Conservation (phyloP, 2,113 vertebrate genomes). For the Glaucidium brasilianum region DNA sequence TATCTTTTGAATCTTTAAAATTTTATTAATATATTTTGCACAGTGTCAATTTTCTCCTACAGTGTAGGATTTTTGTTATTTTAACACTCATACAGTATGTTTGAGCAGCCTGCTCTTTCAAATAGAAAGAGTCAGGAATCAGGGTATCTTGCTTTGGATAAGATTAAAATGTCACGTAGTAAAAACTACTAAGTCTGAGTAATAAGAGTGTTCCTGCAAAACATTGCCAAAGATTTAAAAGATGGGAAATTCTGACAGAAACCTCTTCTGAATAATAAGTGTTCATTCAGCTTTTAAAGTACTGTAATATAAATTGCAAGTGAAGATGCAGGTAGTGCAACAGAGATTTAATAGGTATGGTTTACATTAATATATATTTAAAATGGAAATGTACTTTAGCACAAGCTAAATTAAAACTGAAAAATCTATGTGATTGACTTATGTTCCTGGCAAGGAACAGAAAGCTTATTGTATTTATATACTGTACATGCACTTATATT, state of each 20-base stretch:
- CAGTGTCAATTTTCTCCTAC: slow-evolving; percentile 33
- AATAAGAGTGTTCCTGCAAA: slow-evolving; percentile 17
- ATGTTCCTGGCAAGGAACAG: slow-evolving; percentile 30
- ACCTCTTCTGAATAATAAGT: neutral
- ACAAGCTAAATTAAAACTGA: slow-evolving; percentile 15
- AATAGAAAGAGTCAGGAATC: neutral
- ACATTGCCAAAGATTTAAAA: slow-evolving; percentile 38
- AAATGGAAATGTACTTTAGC: slow-evolving; percentile 11
- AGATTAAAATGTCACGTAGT: neutral
- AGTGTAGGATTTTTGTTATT: slow-evolving; percentile 38
- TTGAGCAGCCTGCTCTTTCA: slow-evolving; percentile 10
- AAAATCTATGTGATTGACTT: neutral
- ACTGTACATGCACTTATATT: slow-evolving; percentile 16
- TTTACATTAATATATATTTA: slow-evolving; percentile 31
- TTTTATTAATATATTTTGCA: slow-evolving; percentile 15
- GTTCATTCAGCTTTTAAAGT: slow-evolving; percentile 17
- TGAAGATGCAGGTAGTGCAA: neutral
- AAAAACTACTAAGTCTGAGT: neutral
- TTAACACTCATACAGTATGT: neutral
- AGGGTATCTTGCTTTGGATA: neutral
- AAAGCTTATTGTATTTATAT: slow-evolving; percentile 36
- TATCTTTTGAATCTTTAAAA: neutral
- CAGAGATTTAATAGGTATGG: neutral
- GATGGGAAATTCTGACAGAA: neutral
- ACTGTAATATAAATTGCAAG: neutral